Percentiles rank a stretch among this genome's conserved stretches.
Conservation (phyloP, 2,888 invertebrate genomes). For the Latrodectus hesperus region DNA sequence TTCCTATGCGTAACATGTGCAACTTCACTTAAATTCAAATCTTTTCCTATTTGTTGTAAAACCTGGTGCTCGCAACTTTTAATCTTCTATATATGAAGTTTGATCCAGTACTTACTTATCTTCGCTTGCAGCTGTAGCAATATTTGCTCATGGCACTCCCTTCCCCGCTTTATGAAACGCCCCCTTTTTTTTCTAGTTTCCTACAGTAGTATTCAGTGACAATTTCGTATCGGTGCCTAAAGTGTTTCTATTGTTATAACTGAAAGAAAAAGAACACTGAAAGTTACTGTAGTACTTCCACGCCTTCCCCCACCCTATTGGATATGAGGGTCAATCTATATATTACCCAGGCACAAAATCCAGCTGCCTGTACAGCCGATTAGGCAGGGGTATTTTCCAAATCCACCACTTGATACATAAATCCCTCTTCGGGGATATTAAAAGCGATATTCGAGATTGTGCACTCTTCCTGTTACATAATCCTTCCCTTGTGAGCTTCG, state of each 20-base stretch:
- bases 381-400: slow-evolving; percentile 53
- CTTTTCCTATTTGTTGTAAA: too few relatives aligned
- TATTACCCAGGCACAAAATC: slow-evolving; percentile 25
- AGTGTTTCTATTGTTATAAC: slow-evolving; percentile 62
- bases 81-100: background rate
- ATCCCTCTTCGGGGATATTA: slow-evolving; percentile 59
- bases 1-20: too few relatives aligned
- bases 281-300: slow-evolving; percentile 47
- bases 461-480: slow-evolving; percentile 22
- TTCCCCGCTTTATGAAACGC: slow-evolving; percentile 10
- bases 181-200: background rate
- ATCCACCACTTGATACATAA: slow-evolving; percentile 62
- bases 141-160: slow-evolving; percentile 50
- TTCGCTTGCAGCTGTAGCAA: slow-evolving; percentile 57
- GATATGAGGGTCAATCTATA: slow-evolving; percentile 34
- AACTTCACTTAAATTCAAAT: too few relatives aligned
- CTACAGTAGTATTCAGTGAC: slow-evolving; percentile 22
- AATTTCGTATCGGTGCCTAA: slow-evolving; percentile 62
- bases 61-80: background rate
- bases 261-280: slow-evolving; percentile 33
- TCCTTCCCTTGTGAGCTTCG: slow-evolving; percentile 15
- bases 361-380: slow-evolving; percentile 62
- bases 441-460: slow-evolving; percentile 29
- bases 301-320: slow-evolving; percentile 27
- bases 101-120: slow-evolving; percentile 22